phyloP scores from a whole-genome alignment of 1,140 invertebrate species.

The Nylanderia fulva region DNA sequence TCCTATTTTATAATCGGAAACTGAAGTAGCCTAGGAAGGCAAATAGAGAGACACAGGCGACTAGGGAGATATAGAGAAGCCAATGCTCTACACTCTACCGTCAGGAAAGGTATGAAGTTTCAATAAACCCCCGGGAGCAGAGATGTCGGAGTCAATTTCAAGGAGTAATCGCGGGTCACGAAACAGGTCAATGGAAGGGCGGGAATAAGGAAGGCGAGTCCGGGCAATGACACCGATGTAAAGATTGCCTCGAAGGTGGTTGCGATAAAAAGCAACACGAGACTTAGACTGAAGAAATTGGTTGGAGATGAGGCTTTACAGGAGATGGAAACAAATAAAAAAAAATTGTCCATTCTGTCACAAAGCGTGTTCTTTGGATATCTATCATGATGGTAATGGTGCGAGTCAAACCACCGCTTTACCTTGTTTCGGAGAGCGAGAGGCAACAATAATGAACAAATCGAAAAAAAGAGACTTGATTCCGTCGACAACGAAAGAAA shows the following conservation, averaged over 20 bases:
- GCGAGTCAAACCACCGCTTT: conserved; percentile 56
- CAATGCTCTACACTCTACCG: conserved; percentile 23
- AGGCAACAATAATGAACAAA: conserved; percentile 34
- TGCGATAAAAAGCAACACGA: conserved; percentile 58
- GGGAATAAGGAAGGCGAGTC: conserved; percentile 44
- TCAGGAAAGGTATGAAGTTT: conserved; percentile 64
- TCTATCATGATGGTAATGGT: conserved; percentile 51
- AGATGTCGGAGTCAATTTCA: conserved; percentile 73
- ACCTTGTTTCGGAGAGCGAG: conserved; percentile 8
- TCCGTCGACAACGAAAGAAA: conserved; percentile 47
- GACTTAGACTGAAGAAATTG: conserved; percentile 34
- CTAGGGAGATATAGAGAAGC: conserved; percentile 42
- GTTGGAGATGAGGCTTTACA: conserved; percentile 31
- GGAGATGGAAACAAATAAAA: conserved; percentile 65
- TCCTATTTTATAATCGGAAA: neutral
- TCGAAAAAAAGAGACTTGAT: conserved; percentile 42
- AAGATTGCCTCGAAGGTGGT: conserved; percentile 59
- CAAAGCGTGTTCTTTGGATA: conserved; percentile 35
- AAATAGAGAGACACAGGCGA: conserved; percentile 43
- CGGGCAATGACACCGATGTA: conserved; percentile 64
- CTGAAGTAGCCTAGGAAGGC: neutral
- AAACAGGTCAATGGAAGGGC: conserved; percentile 52
- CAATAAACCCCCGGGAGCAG: conserved; percentile 67
- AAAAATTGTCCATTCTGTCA: conserved; percentile 35
- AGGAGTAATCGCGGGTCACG: conserved; percentile 66